A percentile compares a stretch with the other conserved stretches of the same genome.
These are phyloP conservation scores for Zele albiditarsus DNA, from an alignment of 2,888 invertebrate species.

Conservation along the genomic window DNA sequence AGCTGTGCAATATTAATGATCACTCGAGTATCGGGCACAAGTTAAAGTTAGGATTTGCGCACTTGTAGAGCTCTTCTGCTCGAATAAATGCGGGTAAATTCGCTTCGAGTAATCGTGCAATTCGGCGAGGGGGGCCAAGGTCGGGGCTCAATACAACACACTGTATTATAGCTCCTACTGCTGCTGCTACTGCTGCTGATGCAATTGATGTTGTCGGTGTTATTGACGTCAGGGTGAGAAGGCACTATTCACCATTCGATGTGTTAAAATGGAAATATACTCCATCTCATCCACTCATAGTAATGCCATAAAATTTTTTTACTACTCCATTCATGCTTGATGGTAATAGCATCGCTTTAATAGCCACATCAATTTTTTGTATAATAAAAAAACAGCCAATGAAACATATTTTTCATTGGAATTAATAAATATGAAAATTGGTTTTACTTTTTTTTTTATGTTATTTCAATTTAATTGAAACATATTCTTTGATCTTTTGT, in stretches of 20 bases:
- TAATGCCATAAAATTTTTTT: slow-evolving; percentile 1
- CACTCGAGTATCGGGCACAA: background rate
- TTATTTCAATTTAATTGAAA: background rate
- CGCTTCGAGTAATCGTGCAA: slow-evolving; percentile 12
- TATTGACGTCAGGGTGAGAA: slow-evolving; percentile 34
- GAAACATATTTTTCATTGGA: too few relatives aligned
- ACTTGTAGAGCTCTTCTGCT: slow-evolving; percentile 14
- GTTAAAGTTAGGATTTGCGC: background rate
- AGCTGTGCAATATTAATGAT: background rate
- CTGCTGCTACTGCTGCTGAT: background rate
- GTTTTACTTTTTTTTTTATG: background rate
- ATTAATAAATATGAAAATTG: too few relatives aligned
- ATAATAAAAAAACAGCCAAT: too few relatives aligned
- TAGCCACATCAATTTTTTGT: background rate
- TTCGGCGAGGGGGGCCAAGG: slow-evolving; percentile 36
- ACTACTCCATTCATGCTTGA: background rate
- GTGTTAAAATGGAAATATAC: slow-evolving; percentile 17
- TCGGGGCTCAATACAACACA: slow-evolving; percentile 25
- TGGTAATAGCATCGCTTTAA: background rate
- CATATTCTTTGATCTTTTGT: background rate
- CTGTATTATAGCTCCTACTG: background rate
- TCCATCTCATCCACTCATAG: background rate
- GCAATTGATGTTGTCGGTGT: background rate
- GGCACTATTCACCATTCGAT: slow-evolving; percentile 11
- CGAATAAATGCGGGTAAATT: slow-evolving; percentile 29